Evolutionary conservation across 2,797 vertebrate genomes (phyloP), one percentile per base, ranked within the genome.

Genomic region (Choloepus didactylus): DNA sequence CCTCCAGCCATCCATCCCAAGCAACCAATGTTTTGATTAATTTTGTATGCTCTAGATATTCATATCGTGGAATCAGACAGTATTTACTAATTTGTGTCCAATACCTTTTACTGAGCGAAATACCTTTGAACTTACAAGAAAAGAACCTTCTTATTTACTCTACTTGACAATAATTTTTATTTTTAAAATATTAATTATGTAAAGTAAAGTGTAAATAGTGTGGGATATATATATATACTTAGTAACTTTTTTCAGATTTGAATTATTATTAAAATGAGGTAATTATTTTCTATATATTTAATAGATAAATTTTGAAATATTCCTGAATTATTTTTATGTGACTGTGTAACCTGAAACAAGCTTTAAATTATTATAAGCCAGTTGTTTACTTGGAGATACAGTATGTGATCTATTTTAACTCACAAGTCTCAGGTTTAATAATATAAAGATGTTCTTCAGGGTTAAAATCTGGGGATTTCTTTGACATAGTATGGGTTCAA

Each of bases 261-360:
- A 35, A 77, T 93, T 89, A 76, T 56, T 95, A 87, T 96, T 90
- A 95, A 95, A 93, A 97, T 93, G 77, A 97, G 35, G 88, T n/a
- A 97, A 97, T 97, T 83, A 98, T 96, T 98, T 97, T 97, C 86
- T 96, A 90, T 93, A 89, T 89, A 94, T 87, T 96, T 96, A 70
- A 46, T 25, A 8, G 44, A 46, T 97, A 95, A 95, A 89, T 95
- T 98, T 98, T 73, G 35, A 95, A 95, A 97, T 97, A 35, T 94
- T 73, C 6, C 1, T 69, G 64, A 54, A 93, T 23, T 12, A 96
- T 94, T 3, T 0, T 96, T 95, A 35, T 96, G 89, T 96, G 89
- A 95, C 84, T 94, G 95, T 97, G 97, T 97, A 69, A 86, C 87
- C 94, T 97, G 96, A 98, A 97, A 92, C 67, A 97, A 97, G 93